Base-by-base conservation (phyloP, 2,888 invertebrate genomes). In the Entomobrya proxima region DNA sequence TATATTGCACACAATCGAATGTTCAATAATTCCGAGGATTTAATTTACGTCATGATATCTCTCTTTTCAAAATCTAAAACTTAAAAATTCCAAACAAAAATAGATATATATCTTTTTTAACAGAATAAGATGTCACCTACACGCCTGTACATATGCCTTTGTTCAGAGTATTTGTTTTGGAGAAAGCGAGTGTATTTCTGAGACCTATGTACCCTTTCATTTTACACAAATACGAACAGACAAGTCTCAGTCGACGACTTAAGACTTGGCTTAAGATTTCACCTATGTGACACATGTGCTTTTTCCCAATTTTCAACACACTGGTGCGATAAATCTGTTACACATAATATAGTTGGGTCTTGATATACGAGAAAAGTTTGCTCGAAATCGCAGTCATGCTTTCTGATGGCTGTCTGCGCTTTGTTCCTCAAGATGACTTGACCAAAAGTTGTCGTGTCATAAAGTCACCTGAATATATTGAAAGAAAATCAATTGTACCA, bases 241-340 rank as follows among this genome's bases (percentile, higher is more conserved):
- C n/a, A 30, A 15, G 24, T 13, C n/a, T 30, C 32, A n/a, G 30
- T 32, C 32, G 32, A 30, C n/a, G 32, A 13, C 13, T 15, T 13
- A 61, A 18, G n/a, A 61, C n/a, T 32, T 44, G 27, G 27, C 21
- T 44, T 35, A 55, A 7, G 24, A 50, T 32, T 76, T 64, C 40
- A 18, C 64, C 44, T 30, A 7, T 13, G 4, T 7, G 58, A 61
- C 78, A 64, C 30, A 32, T 32, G 61, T 64, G 32, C 47, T 44
- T 37, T 64, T 47, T 72, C 30, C n/a, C 32, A 0, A 32, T 61
- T 61, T 32, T 30, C 30, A 61, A n/a, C 64, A 50, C 50, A 32
- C 78, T 47, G 35, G 69, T 37, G 79, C 69, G 67, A 67, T 79
- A 79, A 79, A 79, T 79, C 79, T 79, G 64, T 21, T 64, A 37